phyloP scores from a whole-genome alignment of 2,797 vertebrate genomes.

The Cuniculus paca region DNA sequence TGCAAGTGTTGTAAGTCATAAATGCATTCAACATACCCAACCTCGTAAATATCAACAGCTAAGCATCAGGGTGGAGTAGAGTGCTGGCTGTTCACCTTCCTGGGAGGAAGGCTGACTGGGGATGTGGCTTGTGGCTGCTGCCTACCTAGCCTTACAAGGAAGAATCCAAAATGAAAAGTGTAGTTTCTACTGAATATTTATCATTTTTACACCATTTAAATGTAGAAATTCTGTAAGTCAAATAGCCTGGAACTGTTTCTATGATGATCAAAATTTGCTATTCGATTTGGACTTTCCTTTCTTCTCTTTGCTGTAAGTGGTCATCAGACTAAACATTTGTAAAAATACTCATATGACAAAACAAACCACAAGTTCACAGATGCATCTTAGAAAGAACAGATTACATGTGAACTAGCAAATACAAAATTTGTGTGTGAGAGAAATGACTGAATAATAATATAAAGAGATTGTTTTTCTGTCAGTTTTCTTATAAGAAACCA shows the following conservation, averaged over 20 bases:
- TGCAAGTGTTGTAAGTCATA: background rate
- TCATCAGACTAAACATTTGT: background rate
- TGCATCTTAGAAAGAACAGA: background rate
- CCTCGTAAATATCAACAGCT: background rate
- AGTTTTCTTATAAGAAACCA: background rate
- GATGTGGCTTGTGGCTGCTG: background rate
- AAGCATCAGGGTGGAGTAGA: background rate
- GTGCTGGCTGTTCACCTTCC: too few relatives aligned
- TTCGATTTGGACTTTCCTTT: background rate
- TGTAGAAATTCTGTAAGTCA: background rate
- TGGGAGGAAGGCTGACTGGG: background rate
- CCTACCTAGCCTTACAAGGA: too few relatives aligned
- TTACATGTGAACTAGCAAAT: background rate
- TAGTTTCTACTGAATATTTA: background rate
- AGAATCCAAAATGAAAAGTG: background rate
- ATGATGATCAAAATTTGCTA: constrained; percentile 8
- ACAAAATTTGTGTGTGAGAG: background rate
- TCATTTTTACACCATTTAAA: background rate
- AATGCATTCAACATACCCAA: background rate
- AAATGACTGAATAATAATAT: constrained; percentile 23
- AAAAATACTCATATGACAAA: background rate
- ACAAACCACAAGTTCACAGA: background rate
- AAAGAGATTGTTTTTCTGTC: background rate
- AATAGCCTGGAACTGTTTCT: background rate
- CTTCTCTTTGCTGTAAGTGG: background rate